Conservation (phyloP, 2,113 vertebrate genomes). For the Sinocyclocheilus maitianheensis region DNA sequence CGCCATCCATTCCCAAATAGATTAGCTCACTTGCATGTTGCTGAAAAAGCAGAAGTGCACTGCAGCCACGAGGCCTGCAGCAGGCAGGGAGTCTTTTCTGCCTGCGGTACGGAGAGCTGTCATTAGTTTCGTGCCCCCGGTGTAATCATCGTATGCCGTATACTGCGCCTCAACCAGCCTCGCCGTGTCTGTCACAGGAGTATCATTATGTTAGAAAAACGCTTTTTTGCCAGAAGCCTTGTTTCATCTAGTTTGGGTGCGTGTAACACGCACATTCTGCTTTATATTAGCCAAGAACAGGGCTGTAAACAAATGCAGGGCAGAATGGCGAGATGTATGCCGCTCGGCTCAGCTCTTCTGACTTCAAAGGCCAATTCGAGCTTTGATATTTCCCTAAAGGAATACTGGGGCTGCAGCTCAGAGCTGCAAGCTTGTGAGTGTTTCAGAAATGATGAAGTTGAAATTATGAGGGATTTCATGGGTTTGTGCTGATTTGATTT, state of each 20-base stretch:
- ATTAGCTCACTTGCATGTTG: constrained; percentile 71
- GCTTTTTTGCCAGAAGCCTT: constrained; percentile 52
- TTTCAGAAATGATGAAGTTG: constrained; percentile 19
- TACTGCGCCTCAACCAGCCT: constrained; percentile 68
- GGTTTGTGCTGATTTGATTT: background rate
- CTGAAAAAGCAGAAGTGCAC: constrained; percentile 65
- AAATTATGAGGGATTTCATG: constrained; percentile 26
- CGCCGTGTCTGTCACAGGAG: constrained; percentile 70
- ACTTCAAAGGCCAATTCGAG: constrained; percentile 38
- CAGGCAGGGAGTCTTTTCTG: constrained; percentile 74
- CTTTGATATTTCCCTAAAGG: constrained; percentile 22
- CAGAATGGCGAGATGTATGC: constrained; percentile 23
- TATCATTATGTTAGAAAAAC: constrained; percentile 73
- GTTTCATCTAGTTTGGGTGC: constrained; percentile 69
- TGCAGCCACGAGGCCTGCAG: constrained; percentile 68
- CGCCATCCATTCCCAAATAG: constrained; percentile 66
- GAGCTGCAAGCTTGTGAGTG: constrained; percentile 9
- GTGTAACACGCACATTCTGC: constrained; percentile 42
- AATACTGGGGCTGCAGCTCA: constrained; percentile 3
- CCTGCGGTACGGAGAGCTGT: constrained; percentile 73
- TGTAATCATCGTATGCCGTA: constrained; percentile 76
- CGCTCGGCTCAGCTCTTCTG: constrained; percentile 37
- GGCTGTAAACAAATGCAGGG: constrained; percentile 45
- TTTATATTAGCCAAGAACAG: constrained; percentile 55
- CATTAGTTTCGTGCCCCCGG: constrained; percentile 74